Evolutionary conservation across 92 coral and sea anemone species (phyloP).

Genomic region (Anthopleura xanthogrammica): DNA sequence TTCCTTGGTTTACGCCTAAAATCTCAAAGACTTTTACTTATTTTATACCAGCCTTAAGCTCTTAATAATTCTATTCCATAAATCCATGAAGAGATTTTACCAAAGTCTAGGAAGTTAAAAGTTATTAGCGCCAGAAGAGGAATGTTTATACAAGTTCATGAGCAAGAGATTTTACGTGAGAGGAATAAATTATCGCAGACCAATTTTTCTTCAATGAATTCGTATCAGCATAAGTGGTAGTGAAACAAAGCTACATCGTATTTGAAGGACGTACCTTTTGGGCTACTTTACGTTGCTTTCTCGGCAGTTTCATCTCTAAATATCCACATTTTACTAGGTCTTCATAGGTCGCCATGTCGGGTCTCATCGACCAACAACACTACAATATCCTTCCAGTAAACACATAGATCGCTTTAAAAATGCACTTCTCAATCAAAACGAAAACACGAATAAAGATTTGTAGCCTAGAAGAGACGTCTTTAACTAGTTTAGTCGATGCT

Average conservation of each 20-base stretch:
- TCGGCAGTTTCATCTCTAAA: constrained; percentile 94
- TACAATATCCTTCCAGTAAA: background rate
- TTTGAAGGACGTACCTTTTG: constrained; percentile 56
- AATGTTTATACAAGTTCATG: background rate
- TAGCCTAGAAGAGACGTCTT: background rate
- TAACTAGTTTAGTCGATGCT: background rate
- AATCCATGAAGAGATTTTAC: background rate
- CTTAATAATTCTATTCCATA: background rate
- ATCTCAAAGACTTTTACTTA: background rate
- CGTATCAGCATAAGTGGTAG: background rate
- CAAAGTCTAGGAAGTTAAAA: background rate
- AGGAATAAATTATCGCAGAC: constrained; percentile 21
- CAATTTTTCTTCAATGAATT: background rate
- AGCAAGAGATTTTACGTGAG: constrained; percentile 21
- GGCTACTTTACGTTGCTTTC: constrained; percentile 85
- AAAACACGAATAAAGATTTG: background rate
- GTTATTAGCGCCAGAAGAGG: background rate
- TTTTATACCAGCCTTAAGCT: background rate
- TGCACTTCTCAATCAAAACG: background rate
- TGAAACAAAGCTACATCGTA: background rate
- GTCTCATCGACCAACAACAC: constrained; percentile 26
- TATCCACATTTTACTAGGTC: constrained; percentile 96
- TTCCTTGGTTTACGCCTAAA: background rate
- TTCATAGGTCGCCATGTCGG: constrained; percentile 82
- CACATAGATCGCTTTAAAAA: constrained; percentile 9